phyloP scores from a whole-genome alignment of 2,113 vertebrate species.

The Mormyrus lacerda region DNA sequence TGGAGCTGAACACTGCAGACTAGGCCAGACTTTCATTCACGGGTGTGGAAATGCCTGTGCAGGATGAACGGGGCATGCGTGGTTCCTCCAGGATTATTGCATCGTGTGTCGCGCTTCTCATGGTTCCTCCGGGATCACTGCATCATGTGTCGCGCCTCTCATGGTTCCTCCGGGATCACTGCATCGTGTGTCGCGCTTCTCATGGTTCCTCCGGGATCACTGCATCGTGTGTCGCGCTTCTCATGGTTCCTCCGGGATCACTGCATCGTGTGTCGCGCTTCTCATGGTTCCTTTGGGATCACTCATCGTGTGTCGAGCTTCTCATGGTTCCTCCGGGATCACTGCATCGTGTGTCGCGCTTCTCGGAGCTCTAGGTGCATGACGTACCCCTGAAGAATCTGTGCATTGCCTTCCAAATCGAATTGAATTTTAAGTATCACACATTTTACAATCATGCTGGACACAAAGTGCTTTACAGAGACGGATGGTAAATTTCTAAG shows the following conservation, averaged over 20 bases:
- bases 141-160: too few relatives aligned
- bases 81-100: neutral
- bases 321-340: neutral
- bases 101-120: too few relatives aligned
- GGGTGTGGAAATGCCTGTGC: neutral
- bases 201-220: too few relatives aligned
- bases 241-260: too few relatives aligned
- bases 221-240: too few relatives aligned
- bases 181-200: too few relatives aligned
- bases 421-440: neutral
- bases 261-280: too few relatives aligned
- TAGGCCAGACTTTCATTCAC: neutral
- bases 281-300: too few relatives aligned
- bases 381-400: neutral
- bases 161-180: too few relatives aligned
- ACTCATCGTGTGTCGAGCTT: too few relatives aligned
- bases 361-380: neutral
- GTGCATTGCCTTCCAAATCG: neutral
- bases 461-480: neutral
- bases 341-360: neutral
- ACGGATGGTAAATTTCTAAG: neutral
- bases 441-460: neutral
- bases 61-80: neutral
- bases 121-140: too few relatives aligned
- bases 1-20: conserved; percentile 32